These are phyloP conservation scores for Solenopsis fugax DNA, from an alignment of 1,140 invertebrate species.

Conservation along the genomic window DNA sequence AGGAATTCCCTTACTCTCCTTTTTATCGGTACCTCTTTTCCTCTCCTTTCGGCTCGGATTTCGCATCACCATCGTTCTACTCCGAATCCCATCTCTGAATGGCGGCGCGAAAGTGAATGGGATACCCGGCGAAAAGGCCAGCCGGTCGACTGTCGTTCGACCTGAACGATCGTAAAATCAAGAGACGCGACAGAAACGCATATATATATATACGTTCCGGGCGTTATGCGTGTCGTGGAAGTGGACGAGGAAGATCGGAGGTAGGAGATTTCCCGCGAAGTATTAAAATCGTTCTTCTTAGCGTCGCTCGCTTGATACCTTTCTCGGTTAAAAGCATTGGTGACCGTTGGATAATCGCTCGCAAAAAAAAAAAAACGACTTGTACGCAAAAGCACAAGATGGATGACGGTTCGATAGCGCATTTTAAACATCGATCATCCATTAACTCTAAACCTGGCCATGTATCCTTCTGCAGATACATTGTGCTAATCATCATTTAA, in stretches of 20 bases:
- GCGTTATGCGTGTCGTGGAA: constrained; percentile 14
- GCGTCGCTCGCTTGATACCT: constrained; percentile 30
- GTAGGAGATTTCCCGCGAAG: constrained; percentile 16
- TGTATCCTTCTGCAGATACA: not conserved
- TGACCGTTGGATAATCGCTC: constrained; percentile 37
- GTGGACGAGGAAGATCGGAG: not conserved
- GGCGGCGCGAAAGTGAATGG: constrained; percentile 78
- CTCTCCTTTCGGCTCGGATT: constrained; percentile 65
- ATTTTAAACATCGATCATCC: constrained; percentile 45
- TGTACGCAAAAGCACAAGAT: constrained; percentile 19
- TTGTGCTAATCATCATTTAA: not conserved
- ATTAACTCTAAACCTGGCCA: constrained; percentile 7
- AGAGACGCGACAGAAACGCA: constrained; percentile 47
- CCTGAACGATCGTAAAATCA: constrained; percentile 67
- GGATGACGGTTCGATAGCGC: not conserved
- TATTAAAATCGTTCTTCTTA: constrained; percentile 39
- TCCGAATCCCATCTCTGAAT: constrained; percentile 70
- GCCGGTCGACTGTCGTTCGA: constrained; percentile 31
- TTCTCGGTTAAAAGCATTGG: constrained; percentile 33
- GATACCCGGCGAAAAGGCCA: constrained; percentile 50
- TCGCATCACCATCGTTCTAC: constrained; percentile 46
- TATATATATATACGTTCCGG: too few relatives aligned
- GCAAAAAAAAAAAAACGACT: constrained; percentile 18
- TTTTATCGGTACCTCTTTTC: constrained; percentile 41
- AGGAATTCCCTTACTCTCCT: constrained; percentile 18